Conservation (phyloP, 2,797 vertebrate genomes). For the Cyprinella venusta region DNA sequence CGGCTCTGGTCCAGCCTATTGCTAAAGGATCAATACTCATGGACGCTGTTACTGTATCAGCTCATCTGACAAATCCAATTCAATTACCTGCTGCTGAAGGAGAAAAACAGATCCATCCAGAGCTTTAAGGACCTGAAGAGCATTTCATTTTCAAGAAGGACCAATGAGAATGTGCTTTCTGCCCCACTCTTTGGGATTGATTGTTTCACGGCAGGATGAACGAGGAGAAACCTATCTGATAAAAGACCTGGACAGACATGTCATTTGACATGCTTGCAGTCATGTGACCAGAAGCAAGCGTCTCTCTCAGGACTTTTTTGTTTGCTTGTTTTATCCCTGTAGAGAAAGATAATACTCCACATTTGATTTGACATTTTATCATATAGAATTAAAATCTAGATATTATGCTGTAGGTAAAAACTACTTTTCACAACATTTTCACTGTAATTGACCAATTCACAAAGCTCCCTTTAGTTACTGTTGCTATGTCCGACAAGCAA, state of each 20-base stretch:
- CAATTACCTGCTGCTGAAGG: constrained; percentile 69
- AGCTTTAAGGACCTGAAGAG: constrained; percentile 58
- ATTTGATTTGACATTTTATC: neutral
- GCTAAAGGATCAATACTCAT: constrained; percentile 66
- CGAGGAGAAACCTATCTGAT: constrained; percentile 33
- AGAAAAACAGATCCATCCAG: constrained; percentile 69
- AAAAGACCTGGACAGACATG: constrained; percentile 35
- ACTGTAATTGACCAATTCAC: too few relatives aligned
- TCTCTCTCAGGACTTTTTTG: constrained; percentile 21
- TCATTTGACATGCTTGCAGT: neutral
- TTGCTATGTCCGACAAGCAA: too few relatives aligned
- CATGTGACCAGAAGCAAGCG: neutral
- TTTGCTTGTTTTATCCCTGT: neutral
- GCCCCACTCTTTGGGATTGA: constrained; percentile 53
- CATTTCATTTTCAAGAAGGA: constrained; percentile 60
- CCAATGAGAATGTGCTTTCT: constrained; percentile 57
- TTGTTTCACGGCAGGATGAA: constrained; percentile 56
- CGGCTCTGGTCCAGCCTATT: constrained; percentile 53
- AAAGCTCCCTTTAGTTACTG: too few relatives aligned
- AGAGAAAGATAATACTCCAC: neutral
- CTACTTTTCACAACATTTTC: too few relatives aligned
- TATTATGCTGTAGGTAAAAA: neutral
- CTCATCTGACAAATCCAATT: constrained; percentile 74
- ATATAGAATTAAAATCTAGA: neutral
- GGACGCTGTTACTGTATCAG: constrained; percentile 69